These are phyloP conservation scores for Tinea pellionella DNA, from an alignment of 2,888 invertebrate species.

Conservation along the genomic window DNA sequence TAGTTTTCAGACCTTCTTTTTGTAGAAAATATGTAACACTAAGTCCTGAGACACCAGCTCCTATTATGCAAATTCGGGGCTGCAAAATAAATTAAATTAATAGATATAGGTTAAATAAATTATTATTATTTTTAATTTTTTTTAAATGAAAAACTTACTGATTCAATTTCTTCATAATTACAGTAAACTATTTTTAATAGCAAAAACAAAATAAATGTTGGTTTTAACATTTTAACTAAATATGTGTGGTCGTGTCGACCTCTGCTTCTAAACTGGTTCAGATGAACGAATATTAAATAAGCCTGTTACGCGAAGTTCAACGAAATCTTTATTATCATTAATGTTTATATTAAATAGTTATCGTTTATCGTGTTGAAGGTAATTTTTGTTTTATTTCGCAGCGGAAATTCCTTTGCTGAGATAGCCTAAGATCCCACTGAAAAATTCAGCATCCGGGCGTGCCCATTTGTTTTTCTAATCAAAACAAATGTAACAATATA, in stretches of 20 bases:
- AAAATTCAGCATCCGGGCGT: too few species aligned
- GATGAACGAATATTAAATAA: not conserved
- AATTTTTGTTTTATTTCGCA: not conserved
- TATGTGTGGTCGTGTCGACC: not conserved
- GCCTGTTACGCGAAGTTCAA: not conserved
- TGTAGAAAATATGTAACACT: slow-evolving; percentile 6
- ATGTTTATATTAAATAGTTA: not conserved
- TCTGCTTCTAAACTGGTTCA: not conserved
- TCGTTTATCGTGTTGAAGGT: not conserved
- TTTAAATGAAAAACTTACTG: not conserved
- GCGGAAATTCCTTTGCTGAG: too few species aligned
- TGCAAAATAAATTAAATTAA: slow-evolving; percentile 13
- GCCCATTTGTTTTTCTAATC: too few species aligned
- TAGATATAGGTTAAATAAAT: too few species aligned
- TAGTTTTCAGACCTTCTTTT: slow-evolving; percentile 4
- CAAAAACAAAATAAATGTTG: not conserved
- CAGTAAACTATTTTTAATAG: not conserved
- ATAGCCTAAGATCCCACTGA: too few species aligned
- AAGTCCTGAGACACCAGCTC: slow-evolving; percentile 14
- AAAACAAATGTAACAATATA: too few species aligned
- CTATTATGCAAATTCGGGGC: slow-evolving; percentile 11
- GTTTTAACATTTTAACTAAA: not conserved
- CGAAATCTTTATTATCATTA: not conserved
- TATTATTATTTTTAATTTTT: too few species aligned
- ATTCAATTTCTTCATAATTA: not conserved